These are phyloP conservation scores for Lepetodrilus schrolli DNA, from an alignment of 2,888 invertebrate genomes.

Conservation along the genomic window DNA sequence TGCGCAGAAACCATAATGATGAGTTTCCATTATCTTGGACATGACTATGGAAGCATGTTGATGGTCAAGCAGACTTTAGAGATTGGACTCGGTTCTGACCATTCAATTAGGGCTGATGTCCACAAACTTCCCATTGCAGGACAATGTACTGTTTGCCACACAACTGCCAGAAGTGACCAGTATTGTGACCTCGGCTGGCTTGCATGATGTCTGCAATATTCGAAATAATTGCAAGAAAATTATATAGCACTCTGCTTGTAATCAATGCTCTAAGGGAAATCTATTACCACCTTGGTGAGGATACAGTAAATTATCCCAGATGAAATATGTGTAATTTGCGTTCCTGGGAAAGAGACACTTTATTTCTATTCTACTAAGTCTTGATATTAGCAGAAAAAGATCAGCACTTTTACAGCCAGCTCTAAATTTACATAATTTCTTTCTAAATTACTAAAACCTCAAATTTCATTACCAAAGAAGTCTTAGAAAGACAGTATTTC, in stretches of 20 bases:
- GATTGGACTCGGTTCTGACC: neutral
- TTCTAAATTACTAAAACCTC: too few relatives aligned
- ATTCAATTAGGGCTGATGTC: conserved; percentile 16
- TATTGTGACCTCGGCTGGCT: neutral
- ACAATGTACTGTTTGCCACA: conserved; percentile 4
- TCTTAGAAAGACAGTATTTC: too few relatives aligned
- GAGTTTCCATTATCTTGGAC: neutral
- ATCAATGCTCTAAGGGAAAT: neutral
- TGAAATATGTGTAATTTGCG: neutral
- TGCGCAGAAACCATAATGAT: neutral
- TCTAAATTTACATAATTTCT: too few relatives aligned
- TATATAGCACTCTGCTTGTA: neutral
- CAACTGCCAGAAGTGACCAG: neutral
- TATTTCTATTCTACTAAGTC: too few relatives aligned
- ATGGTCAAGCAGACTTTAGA: neutral
- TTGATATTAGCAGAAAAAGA: too few relatives aligned
- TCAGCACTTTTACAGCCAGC: too few relatives aligned
- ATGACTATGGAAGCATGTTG: neutral
- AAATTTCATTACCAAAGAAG: too few relatives aligned
- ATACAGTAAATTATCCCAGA: neutral
- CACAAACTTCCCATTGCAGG: neutral
- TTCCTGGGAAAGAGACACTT: too few relatives aligned
- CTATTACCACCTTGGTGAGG: neutral
- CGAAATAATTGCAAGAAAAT: conserved; percentile 15
- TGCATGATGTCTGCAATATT: neutral